A percentile compares a stretch with the other conserved stretches of the same genome.
Conservation (phyloP, 2,888 invertebrate species). For the Cephus rjabovi region DNA sequence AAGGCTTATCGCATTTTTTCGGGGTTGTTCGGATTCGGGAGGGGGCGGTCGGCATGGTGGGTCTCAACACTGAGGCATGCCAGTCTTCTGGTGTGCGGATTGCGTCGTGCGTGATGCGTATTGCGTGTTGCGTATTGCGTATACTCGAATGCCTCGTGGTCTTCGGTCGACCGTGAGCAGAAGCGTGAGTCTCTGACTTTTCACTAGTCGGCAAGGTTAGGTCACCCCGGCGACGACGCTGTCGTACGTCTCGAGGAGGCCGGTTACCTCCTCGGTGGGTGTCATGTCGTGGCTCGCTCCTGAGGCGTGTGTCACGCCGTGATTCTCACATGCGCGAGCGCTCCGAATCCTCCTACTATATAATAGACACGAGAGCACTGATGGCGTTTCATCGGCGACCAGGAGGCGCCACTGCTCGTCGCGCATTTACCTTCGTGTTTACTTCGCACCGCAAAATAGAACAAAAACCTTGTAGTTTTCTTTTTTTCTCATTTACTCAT, state of each 20-base stretch:
- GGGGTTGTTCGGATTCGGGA: conserved; percentile 32
- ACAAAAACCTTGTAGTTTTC: background rate
- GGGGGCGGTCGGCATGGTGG: conserved; percentile 36
- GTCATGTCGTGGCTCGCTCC: conserved; percentile 35
- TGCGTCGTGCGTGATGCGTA: conserved; percentile 27
- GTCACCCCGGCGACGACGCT: conserved; percentile 15
- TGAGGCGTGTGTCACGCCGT: conserved; percentile 35
- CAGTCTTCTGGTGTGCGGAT: conserved; percentile 35
- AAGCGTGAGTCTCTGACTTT: background rate
- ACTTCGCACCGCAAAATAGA: conserved; percentile 30
- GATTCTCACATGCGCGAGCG: conserved; percentile 36
- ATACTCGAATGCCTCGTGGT: conserved; percentile 10
- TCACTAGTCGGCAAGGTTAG: conserved; percentile 27
- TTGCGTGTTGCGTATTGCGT: background rate
- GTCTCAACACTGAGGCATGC: conserved; percentile 36
- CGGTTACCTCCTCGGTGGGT: conserved; percentile 20
- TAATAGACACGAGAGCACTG: conserved; percentile 12
- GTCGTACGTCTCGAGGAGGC: conserved; percentile 2
- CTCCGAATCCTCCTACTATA: background rate
- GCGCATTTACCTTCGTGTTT: conserved; percentile 35
- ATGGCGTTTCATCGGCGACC: conserved; percentile 43
- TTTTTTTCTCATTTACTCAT: background rate
- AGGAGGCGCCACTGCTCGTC: conserved; percentile 45
- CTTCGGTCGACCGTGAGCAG: conserved; percentile 15
- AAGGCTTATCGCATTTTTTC: conserved; percentile 34